Base-by-base conservation (phyloP, 2,888 invertebrate genomes). In the Heliconius cydno region DNA sequence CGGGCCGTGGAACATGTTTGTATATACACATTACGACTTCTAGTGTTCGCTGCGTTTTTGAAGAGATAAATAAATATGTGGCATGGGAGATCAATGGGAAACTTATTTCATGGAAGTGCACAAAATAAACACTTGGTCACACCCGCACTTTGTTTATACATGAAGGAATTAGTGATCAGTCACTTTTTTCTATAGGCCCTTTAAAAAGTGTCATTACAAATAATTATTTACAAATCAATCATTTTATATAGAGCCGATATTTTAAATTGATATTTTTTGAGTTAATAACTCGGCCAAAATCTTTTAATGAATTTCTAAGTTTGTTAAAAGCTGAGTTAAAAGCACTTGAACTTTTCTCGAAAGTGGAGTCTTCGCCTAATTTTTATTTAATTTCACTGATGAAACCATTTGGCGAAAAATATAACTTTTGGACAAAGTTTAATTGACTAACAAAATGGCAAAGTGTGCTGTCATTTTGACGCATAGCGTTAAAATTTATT, bases 1-100 rank as follows among this genome's bases (percentile, higher is more conserved):
- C 79, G 78, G 74, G 74, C 76, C 52, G 57, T 38, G 19, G 65
- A 73, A 75, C 75, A 75, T 75, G 75, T 75, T 75, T 75, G 41
- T 65, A 75, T 75, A 65, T 65, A 65, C 41, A 65, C 65, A 63
- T 75, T 65, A 57, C 19, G 25, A 65, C 65, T 75, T 28, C 41
- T 41, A 38, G 63, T 41, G 38, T 65, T 41, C 28, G 19, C 65
- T 75, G 38, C 25, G 13, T 72, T 72, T 72, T 28, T n/a, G 68
- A 68, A 12, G 41, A 57, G 68, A 15, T 41, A 25, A 13, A 41
- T 41, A 41, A 68, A 68, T 41, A 68, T 15, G 41, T 41, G 9
- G 9, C 34, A 34, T 34, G 7, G 38, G 13, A 38, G 38, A 68
- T 68, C 6, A 68, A 13, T 68, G 38, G 2, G 12, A 38, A n/a